Percentiles rank a stretch among this genome's conserved stretches.
These are phyloP conservation scores for Pyrocoelia pectoralis DNA, from an alignment of 2,888 invertebrate genomes.

Conservation along the genomic window DNA sequence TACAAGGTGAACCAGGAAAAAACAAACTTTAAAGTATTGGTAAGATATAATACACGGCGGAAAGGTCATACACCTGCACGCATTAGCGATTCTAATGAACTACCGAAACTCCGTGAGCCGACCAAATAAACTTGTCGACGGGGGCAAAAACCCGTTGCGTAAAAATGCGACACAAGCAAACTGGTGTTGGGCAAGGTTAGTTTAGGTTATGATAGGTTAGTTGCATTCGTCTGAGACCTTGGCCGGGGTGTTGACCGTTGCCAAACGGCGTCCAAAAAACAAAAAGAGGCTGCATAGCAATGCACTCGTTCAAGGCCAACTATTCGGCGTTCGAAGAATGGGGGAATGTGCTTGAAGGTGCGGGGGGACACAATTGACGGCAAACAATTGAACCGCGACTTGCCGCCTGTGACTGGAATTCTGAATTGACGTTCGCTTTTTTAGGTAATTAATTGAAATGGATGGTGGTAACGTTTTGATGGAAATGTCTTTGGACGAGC, in stretches of 20 bases:
- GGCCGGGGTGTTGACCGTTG: conserved; percentile 62
- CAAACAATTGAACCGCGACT: conserved; percentile 61
- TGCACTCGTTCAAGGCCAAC: conserved; percentile 62
- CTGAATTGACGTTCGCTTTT: conserved; percentile 59
- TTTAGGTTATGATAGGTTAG: conserved; percentile 60
- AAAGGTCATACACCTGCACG: conserved; percentile 31
- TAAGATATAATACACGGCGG: too few species aligned
- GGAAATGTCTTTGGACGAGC: conserved; percentile 50
- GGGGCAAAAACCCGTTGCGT: conserved; percentile 34
- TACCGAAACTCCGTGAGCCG: conserved; percentile 22
- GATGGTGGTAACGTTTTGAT: conserved; percentile 57
- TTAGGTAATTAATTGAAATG: conserved; percentile 58
- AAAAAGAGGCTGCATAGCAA: conserved; percentile 61
- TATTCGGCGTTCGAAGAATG: conserved; percentile 57
- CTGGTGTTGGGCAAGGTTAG: conserved; percentile 50
- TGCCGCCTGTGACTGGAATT: conserved; percentile 60
- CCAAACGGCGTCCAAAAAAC: conserved; percentile 60
- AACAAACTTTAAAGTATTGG: conserved; percentile 16
- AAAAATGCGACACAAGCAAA: conserved; percentile 41
- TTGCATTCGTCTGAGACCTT: conserved; percentile 56
- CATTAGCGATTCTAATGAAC: conserved; percentile 26
- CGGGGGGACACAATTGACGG: conserved; percentile 51
- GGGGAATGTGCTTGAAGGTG: conserved; percentile 33
- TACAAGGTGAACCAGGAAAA: conserved; percentile 22
- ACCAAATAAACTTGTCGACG: conserved; percentile 24